Conservation (phyloP, 2,888 invertebrate genomes). For the Syrista parreyssii region DNA sequence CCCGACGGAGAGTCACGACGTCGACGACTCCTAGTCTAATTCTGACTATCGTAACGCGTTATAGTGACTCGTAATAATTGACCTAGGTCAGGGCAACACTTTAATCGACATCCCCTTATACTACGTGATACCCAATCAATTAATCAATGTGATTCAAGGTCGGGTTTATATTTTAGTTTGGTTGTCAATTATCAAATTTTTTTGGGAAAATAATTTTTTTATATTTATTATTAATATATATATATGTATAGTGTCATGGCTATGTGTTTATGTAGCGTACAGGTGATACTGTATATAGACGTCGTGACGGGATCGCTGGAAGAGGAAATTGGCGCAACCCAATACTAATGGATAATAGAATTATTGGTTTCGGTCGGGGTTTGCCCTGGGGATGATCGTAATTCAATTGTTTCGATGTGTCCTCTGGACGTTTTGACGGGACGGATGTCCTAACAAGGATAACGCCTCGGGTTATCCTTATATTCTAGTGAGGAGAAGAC, state of each 20-base stretch:
- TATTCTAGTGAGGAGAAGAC: not conserved
- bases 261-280: not conserved
- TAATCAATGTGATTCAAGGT: not conserved
- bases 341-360: conserved; percentile 67
- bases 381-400: conserved; percentile 65
- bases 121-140: not conserved
- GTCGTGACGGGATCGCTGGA: not conserved
- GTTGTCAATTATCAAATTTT: not conserved
- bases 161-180: not conserved
- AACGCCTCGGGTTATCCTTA: conserved; percentile 54
- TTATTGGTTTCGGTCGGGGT: conserved; percentile 62
- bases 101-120: not conserved
- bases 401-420: conserved; percentile 65
- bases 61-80: not conserved
- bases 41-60: not conserved
- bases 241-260: too few relatives aligned
- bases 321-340: conserved; percentile 63
- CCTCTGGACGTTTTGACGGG: conserved; percentile 67
- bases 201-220: not conserved
- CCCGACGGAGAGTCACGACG: too few relatives aligned
- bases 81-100: not conserved
- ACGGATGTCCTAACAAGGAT: conserved; percentile 64
- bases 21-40: too few relatives aligned
- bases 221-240: too few relatives aligned
- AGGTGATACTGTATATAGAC: not conserved